Evolutionary conservation across 1,140 invertebrate genomes (phyloP).

Genomic region (Philotrypesis tridentata): DNA sequence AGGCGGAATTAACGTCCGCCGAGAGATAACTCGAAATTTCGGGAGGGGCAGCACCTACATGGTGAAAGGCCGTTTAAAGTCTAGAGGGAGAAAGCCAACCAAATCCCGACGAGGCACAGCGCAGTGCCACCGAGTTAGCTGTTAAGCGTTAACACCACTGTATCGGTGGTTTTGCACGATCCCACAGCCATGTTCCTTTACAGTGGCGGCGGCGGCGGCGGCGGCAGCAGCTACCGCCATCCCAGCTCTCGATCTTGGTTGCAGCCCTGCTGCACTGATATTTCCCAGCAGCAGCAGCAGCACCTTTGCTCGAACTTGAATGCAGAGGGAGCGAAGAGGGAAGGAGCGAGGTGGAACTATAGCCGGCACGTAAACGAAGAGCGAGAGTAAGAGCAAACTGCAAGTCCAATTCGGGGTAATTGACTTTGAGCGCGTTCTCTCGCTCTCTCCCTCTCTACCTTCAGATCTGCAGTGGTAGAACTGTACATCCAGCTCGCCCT

Average conservation of each 20-base stretch:
- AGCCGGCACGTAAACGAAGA: neutral
- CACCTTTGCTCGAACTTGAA: neutral
- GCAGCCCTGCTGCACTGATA: neutral
- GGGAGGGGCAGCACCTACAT: too few species aligned
- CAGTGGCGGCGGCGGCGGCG: too few species aligned
- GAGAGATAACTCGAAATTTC: too few species aligned
- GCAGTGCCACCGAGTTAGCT: constrained; percentile 25
- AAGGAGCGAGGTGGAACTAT: neutral
- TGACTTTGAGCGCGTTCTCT: constrained; percentile 55
- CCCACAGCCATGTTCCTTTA: neutral
- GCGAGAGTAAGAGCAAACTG: constrained; percentile 49
- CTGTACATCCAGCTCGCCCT: neutral
- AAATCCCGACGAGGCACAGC: neutral
- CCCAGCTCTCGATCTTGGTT: neutral
- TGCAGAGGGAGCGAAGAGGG: neutral
- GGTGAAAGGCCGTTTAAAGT: too few species aligned
- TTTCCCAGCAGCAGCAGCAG: neutral
- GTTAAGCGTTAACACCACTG: constrained; percentile 47
- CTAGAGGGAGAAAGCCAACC: neutral
- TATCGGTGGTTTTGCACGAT: constrained; percentile 41
- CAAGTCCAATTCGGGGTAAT: constrained; percentile 60
- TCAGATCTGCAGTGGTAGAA: neutral
- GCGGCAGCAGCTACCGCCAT: neutral
- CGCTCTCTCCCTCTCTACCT: constrained; percentile 40
- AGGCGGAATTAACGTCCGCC: too few species aligned